phyloP scores from a whole-genome alignment of 2,113 vertebrate genomes.

The human region GRCh38 chr4:737501-738000 shows the following conservation, averaged over 20 bases:
- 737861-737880: background rate
- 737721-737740: background rate
- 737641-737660: background rate
- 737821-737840: no score
- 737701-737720: background rate
- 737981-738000: background rate
- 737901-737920: background rate
- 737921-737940: background rate
- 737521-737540: slow-evolving; percentile 83
- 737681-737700: fast-evolving
- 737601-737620: background rate
- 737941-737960: background rate
- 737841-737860: background rate
- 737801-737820: no score
- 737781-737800: background rate
- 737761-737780: background rate
- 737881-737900: background rate
- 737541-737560: background rate
- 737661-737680: fast-evolving
- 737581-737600: background rate
- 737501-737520: slow-evolving; percentile 99
- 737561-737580: background rate
- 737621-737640: fast-evolving
- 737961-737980: background rate
- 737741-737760: background rate